Conservation (phyloP, 1,140 invertebrate genomes). For the Formica selysi region DNA sequence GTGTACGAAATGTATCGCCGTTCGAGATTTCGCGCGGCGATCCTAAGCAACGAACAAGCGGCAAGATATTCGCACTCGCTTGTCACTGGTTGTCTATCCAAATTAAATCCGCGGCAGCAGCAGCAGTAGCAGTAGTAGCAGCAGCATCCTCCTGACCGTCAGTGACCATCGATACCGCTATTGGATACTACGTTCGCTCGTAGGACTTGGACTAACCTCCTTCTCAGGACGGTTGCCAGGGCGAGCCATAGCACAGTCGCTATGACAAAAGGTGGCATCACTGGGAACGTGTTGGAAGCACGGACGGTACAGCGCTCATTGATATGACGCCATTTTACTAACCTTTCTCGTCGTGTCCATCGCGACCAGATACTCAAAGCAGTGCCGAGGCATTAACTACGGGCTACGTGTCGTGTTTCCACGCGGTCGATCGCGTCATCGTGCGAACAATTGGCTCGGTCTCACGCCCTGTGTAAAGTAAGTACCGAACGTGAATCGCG, state of each 20-base stretch:
- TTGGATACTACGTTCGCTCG: background rate
- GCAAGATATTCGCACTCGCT: constrained; percentile 8
- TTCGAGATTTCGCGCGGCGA: constrained; percentile 61
- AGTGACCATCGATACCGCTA: background rate
- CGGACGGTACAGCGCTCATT: constrained; percentile 77
- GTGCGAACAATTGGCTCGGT: background rate
- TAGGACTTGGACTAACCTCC: constrained; percentile 77
- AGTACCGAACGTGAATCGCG: background rate
- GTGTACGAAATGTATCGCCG: constrained; percentile 67
- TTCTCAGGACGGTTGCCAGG: constrained; percentile 60
- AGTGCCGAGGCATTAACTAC: constrained; percentile 25
- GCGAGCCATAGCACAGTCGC: constrained; percentile 23
- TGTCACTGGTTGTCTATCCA: background rate
- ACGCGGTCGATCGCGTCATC: constrained; percentile 23
- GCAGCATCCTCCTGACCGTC: background rate
- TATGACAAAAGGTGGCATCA: constrained; percentile 83
- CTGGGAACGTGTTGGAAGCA: constrained; percentile 79
- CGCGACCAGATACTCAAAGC: constrained; percentile 60
- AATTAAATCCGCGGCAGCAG: background rate
- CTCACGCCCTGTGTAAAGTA: background rate
- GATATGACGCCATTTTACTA: constrained; percentile 88
- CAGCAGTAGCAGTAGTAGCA: background rate
- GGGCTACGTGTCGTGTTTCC: constrained; percentile 35
- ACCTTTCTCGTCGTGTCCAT: constrained; percentile 85
- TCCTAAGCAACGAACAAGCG: constrained; percentile 43